Evolutionary conservation across 2,113 vertebrate genomes (phyloP), one percentile per base, ranked within the genome.

Genomic region (Lepus timidus): DNA sequence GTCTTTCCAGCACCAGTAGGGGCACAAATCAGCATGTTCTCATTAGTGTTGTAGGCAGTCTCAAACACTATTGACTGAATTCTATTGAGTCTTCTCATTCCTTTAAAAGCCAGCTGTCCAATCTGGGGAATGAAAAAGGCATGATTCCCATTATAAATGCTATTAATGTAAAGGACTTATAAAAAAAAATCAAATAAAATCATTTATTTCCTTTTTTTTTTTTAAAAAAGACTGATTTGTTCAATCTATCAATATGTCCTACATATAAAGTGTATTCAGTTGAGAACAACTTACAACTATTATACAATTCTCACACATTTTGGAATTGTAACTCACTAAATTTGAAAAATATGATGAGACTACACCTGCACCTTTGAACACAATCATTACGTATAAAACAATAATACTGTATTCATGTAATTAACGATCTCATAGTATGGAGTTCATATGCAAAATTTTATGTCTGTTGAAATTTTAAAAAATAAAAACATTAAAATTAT

Each of bases 21-120:
- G 51, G 99, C 99, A 44, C 99, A 99, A 94, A 99, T 99, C 49
- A 99, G 98, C 97, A 99, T 99, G 97, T 99, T 99, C 96, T 99
- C 99, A 2, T 99, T 99, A 93, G 99, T 99, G 96, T 99, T 99
- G 97, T 99, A 99, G 87, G 99, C 99, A 7, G 99, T 99, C 97
- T 99, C 99, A 0, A 99, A 99, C 82, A 99, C 99, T 88, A 99
- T 98, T 8, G 99, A 99, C 92, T 99, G 99, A 96, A 99, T 99
- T 95, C 99, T 98, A 96, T 99, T 99, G 79, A 99, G 98, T 91
- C 98, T 98, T 96, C 98, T 99, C 98, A 99, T 99, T 84, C 99
- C 99, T 98, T 99, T 99, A 97, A 99, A 99, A 95, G 99, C 99
- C 97, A 99, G 98, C 95, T 99, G 99, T 16, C 99, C 99, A 85